These are phyloP conservation scores for Pristionchus pacificus DNA, from an alignment of 1,140 invertebrate species.

Conservation along the genomic window DNA sequence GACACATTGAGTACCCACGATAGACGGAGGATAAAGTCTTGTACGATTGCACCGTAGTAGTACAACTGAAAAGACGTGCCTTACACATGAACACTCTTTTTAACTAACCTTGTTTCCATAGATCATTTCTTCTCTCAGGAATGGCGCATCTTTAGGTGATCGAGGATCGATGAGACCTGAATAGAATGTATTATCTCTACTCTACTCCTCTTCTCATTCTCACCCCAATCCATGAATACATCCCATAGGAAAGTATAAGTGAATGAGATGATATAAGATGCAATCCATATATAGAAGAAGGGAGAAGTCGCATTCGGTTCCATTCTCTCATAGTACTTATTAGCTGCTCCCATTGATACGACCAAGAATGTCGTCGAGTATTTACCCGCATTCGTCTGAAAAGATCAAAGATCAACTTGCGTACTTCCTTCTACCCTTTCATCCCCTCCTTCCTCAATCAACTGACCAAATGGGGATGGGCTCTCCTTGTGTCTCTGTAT, in stretches of 20 bases:
- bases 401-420: too few relatives aligned
- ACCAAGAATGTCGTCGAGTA: slow-evolving; percentile 96
- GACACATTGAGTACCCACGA: slow-evolving; percentile 81
- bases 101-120: slow-evolving; percentile 61
- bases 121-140: slow-evolving; percentile 68
- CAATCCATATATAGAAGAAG: slow-evolving; percentile 56
- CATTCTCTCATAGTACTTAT: slow-evolving; percentile 58
- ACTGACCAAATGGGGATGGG: slow-evolving; percentile 90
- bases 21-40: slow-evolving; percentile 88
- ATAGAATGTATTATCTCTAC: too few relatives aligned
- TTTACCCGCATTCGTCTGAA: slow-evolving; percentile 97
- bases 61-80: slow-evolving; percentile 63
- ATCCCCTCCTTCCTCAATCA: too few relatives aligned
- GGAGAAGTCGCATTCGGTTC: slow-evolving; percentile 37
- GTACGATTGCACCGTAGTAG: slow-evolving; percentile 94
- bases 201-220: too few relatives aligned
- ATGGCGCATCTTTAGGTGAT: slow-evolving; percentile 68
- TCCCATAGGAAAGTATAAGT: slow-evolving; percentile 84
- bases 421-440: too few relatives aligned
- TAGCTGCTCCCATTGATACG: slow-evolving; percentile 77
- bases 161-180: slow-evolving; percentile 83
- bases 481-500: slow-evolving; percentile 71
- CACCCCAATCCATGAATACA: slow-evolving; percentile 98
- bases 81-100: neutral
- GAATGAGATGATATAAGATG: slow-evolving; percentile 52